Evolutionary conservation across 2,113 vertebrate species (phyloP).

Genomic region (Centropus bengalensis): DNA sequence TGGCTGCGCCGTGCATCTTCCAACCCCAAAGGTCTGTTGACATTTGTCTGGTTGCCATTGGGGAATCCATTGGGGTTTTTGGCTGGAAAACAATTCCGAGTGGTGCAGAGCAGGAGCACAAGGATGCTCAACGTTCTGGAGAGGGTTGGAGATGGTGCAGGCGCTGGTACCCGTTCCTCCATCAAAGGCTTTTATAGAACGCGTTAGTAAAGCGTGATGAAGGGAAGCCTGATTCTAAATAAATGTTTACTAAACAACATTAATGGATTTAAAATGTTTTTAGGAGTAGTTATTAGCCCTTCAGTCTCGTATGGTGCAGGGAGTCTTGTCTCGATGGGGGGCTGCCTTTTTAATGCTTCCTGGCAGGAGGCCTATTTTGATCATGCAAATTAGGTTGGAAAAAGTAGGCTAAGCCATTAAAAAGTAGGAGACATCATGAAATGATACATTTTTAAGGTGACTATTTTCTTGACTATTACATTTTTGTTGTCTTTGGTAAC

Average conservation of each 20-base stretch:
- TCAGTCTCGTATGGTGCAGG: slow-evolving; percentile 16
- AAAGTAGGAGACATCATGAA: slow-evolving; percentile 41
- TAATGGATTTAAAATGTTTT: slow-evolving; percentile 57
- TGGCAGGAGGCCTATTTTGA: slow-evolving; percentile 67
- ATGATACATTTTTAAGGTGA: slow-evolving; percentile 38
- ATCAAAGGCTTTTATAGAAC: background rate
- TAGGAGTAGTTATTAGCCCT: slow-evolving; percentile 52
- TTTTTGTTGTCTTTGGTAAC: background rate
- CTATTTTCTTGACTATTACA: slow-evolving; percentile 1
- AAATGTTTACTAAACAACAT: slow-evolving; percentile 63
- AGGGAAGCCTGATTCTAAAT: slow-evolving; percentile 33
- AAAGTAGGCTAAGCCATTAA: slow-evolving; percentile 61
- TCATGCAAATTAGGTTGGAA: slow-evolving; percentile 64
- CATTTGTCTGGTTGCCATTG: background rate
- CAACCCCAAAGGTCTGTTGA: background rate
- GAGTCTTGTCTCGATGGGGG: slow-evolving; percentile 39
- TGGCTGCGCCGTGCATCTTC: background rate
- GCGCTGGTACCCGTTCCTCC: background rate
- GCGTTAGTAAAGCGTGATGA: background rate
- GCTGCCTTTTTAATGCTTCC: slow-evolving; percentile 62
- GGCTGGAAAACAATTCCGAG: accelerated
- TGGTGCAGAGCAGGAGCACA: accelerated
- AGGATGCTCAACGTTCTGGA: background rate
- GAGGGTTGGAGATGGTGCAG: background rate
- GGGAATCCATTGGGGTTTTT: background rate